Evolutionary conservation across 2,797 vertebrate species (phyloP), one percentile per base, ranked within the genome.

Genomic region (Tragopan temminckii): DNA sequence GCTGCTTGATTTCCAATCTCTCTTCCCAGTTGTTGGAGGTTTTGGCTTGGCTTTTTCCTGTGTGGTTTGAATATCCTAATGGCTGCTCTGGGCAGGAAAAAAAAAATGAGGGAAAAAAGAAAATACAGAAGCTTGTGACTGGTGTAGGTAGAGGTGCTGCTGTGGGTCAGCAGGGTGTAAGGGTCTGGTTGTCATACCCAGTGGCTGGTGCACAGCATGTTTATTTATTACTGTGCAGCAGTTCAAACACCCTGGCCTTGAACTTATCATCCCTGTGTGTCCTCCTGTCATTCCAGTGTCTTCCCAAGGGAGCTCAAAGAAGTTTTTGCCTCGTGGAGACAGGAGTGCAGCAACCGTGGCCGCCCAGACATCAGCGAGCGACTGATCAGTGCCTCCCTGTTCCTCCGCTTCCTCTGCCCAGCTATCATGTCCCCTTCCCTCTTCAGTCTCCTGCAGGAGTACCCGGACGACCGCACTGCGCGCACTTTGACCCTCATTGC

Each of bases 401-500:
- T 99, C 96, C 98, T 99, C 94, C 98, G 99, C 10, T 99, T 99
- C 96, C 98, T 99, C 85, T 99, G 99, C 88, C 99, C 99, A 0
- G 99, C 99, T 96, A 99, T 99, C 98, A 99, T 99, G 99, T 99
- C 99, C 4, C 99, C 99, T 1, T 99, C 99, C 0, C 99, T 99
- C 76, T 99, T 99, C 98, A 99, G 98, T 84, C 97, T 99, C 89
- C 99, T 99, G 80, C 99, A 99, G 97, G 99, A 99, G 95, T 99
- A 99, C 91, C 99, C 99, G 0, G 99, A 99, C 0, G 99, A 99
- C 98, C 99, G 99, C 96, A 99, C 99, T 0, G 99, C 99, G 0
- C 99, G 99, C 52, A 99, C 99, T 1, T 98, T 99, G 94, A 99
- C 99, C 7, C 99, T 99, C 95, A 99, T 99, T 2, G 99, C 99